Base-by-base conservation (phyloP, 2,113 vertebrate species). In the Notothenia coriiceps region DNA sequence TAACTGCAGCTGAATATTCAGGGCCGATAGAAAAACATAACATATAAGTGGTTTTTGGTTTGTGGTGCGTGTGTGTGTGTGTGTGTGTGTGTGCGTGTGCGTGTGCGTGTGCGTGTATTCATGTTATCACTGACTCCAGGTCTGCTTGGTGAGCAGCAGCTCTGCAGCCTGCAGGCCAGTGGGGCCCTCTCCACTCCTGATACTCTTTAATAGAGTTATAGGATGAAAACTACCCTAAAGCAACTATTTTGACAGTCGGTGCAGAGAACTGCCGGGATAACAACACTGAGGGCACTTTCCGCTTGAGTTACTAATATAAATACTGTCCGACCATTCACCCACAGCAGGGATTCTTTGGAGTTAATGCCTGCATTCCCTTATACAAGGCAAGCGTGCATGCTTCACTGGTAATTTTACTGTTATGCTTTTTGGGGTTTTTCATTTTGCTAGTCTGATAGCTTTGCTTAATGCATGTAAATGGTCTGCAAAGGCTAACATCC, bases 141-240 rank as follows among this genome's bases (percentile, higher is more conserved):
- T 85, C 79, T 91, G 60, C 84, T 84, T 64, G 40, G 63, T 51
- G 83, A 84, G 85, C 79, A 82, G 70, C 10, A 61, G 63, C 77
- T 70, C 56, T 85, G 85, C 65, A 74, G 69, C 72, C 78, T 77
- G 59, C 62, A 70, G 86, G 71, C 76, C 86, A 70, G 57, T 73
- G 29, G 56, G 54, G 77, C 79, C 49, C 17, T 29, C 29, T 29
- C 12, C 33, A 81, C 77, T 64, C 29, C 29, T 54, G 74, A 82
- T 81, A 72, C 72, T 89, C 61, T 87, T 83, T 69, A 84, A 71
- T 50, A 75, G 83, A 80, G 61, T 67, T 29, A 86, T 73, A 75
- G 81, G 52, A 81, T 86, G 71, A 86, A 87, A 87, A 83, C 61
- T 50, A 74, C 74, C 75, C 74, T 74, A 64, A 87, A 79, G 75